Conservation (phyloP, 2,113 vertebrate species). For the Corythoichthys intestinalis region DNA sequence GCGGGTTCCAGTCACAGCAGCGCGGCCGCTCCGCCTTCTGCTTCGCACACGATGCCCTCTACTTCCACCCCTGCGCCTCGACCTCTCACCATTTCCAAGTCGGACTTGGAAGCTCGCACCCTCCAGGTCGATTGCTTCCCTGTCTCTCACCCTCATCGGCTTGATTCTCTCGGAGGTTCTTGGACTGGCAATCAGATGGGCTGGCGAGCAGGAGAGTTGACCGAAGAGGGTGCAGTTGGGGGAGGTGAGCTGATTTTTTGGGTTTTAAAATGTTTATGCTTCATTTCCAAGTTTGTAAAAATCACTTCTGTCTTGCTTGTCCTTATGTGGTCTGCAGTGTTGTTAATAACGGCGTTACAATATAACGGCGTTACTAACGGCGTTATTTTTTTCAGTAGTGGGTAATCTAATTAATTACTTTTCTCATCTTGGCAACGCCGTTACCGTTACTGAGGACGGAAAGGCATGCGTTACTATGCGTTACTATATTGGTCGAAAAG, state of each 20-base stretch:
- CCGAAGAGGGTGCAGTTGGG: conserved; percentile 83
- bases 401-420: too few species aligned
- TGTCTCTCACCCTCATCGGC: conserved; percentile 67
- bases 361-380: too few species aligned
- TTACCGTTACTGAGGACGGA: too few species aligned
- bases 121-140: conserved; percentile 64
- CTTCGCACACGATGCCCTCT: conserved; percentile 66
- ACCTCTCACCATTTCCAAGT: conserved; percentile 82
- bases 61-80: conserved; percentile 66
- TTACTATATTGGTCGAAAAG: too few species aligned
- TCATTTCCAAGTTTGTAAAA: not conserved
- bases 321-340: not conserved
- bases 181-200: conserved; percentile 80
- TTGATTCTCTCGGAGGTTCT: conserved; percentile 73
- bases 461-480: too few species aligned
- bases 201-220: conserved; percentile 74
- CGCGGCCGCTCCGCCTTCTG: conserved; percentile 44
- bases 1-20: conserved; percentile 66
- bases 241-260: conserved; percentile 73
- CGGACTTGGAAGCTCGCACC: conserved; percentile 79
- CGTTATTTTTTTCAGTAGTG: too few species aligned
- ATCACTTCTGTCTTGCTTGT: not conserved
- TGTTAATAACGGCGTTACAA: too few species aligned
- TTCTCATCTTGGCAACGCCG: too few species aligned
- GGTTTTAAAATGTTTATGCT: not conserved